Conservation (phyloP, 2,113 vertebrate genomes). For the Picathartes gymnocephalus region DNA sequence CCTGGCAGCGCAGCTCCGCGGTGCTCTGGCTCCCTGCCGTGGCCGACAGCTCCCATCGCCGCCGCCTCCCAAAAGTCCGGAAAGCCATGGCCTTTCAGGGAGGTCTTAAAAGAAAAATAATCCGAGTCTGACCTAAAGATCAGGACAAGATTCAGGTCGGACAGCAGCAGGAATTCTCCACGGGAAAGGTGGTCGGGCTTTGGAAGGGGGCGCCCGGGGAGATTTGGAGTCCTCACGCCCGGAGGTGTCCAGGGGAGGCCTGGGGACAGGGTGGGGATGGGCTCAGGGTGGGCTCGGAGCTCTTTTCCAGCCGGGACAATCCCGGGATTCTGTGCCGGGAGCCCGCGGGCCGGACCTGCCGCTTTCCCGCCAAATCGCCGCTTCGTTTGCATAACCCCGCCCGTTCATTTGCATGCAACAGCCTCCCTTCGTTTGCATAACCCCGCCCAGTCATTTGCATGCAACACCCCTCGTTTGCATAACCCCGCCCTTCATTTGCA, state of each 20-base stretch:
- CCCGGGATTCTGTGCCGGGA: neutral
- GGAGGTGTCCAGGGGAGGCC: neutral
- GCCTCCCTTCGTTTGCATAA: accelerated
- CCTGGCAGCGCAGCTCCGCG: neutral
- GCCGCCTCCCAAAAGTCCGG: neutral
- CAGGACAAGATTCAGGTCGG: accelerated
- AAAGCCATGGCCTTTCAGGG: neutral
- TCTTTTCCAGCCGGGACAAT: neutral
- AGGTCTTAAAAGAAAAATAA: accelerated
- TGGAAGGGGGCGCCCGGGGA: neutral
- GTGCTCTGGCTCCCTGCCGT: neutral
- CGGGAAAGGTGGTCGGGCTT: too few relatives aligned
- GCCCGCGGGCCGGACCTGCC: neutral
- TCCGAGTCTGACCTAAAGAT: accelerated
- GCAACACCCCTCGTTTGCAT: too few relatives aligned
- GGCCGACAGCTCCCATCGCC: neutral
- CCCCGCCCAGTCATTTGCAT: accelerated
- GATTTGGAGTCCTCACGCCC: neutral
- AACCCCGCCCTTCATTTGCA: accelerated
- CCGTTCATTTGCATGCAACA: accelerated
- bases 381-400: accelerated
- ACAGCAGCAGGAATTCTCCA: accelerated
- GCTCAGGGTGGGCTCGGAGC: accelerated
- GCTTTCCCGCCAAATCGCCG: accelerated
- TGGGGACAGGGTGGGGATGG: neutral